Percentiles rank a stretch among this genome's conserved stretches.
These are phyloP conservation scores for Eristalis tenax DNA, from an alignment of 2,888 invertebrate genomes.

Conservation along the genomic window DNA sequence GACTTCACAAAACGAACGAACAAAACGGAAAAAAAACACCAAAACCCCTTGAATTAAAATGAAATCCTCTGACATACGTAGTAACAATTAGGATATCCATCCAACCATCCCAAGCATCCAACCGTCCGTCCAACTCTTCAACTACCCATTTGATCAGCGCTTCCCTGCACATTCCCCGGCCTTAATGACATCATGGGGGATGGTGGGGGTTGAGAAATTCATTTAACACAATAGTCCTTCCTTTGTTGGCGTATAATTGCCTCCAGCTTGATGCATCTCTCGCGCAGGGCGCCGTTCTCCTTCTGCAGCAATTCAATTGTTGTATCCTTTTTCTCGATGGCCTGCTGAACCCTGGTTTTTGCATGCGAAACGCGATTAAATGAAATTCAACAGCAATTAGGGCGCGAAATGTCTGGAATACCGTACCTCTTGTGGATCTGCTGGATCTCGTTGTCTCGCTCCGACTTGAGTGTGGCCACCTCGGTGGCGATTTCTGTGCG, in stretches of 20 bases:
- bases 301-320: constrained; percentile 87
- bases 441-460: constrained; percentile 89
- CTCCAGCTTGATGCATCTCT: constrained; percentile 89
- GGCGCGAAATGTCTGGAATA: constrained; percentile 66
- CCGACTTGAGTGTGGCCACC: constrained; percentile 84
- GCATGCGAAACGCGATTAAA: not conserved
- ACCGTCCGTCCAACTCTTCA: not conserved
- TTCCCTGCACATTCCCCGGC: not conserved
- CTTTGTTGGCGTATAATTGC: constrained; percentile 89
- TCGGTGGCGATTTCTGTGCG: constrained; percentile 85
- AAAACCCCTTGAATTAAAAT: constrained; percentile 47
- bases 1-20: not conserved
- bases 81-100: constrained; percentile 26
- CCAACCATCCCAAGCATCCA: not conserved
- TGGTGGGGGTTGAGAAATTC: constrained; percentile 42
- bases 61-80: constrained; percentile 33
- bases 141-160: not conserved
- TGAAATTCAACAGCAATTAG: constrained; percentile 47
- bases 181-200: not conserved
- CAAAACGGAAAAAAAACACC: not conserved
- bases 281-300: constrained; percentile 86
- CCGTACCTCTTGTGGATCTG: constrained; percentile 89
- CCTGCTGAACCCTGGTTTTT: constrained; percentile 87
- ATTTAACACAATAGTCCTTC: constrained; percentile 84
- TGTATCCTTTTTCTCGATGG: constrained; percentile 90